Evolutionary conservation across 2,888 invertebrate genomes (phyloP), one percentile per base, ranked within the genome.

Genomic region (Podabrus alpinus): DNA sequence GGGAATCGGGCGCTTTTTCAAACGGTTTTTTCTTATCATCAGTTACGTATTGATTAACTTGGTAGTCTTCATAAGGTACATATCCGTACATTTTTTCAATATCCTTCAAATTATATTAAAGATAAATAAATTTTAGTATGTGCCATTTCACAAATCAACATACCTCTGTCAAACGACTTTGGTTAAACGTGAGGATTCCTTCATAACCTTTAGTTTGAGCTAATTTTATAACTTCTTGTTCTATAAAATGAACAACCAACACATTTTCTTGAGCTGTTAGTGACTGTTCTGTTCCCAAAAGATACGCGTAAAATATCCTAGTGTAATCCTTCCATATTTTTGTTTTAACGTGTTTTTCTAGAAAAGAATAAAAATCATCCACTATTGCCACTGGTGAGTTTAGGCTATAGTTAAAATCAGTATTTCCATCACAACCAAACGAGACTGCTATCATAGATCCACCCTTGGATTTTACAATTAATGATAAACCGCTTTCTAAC

Each of bases 71-170:
- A 79, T 96, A 88, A 0, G 92, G 92, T 86, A 94, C 90, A 86
- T 95, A 96, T 21, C 93, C 93, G 75, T 94, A 92, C n/a, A 96
- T 92, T 80, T 95, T 94, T n/a, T 94, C 95, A 21, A 96, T 90
- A 94, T 96, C 95, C 93, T 96, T 88, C 73, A 87, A 88, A 59
- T n/a, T 7, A 25, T 9, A 16, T 59, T 10, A n/a, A 45, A 9
- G 7, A 5, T 4, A 45, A 64, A 74, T 66, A 66, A 66, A 7
- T n/a, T 11, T 3, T 29, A 3, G 4, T 1, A 5, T 2, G n/a
- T 7, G 1, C n/a, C n/a, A n/a, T n/a, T 45, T 11, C 1, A 45
- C 5, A 45, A 13, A 45, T 29, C 13, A 0, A 29, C 13, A 29
- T 45, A 94, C 95, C 91, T 94, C 94, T 29, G 96, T 96, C 13